Evolutionary conservation across 1,140 invertebrate genomes (phyloP).

Genomic region (Caenorhabditis elegans): DNA sequence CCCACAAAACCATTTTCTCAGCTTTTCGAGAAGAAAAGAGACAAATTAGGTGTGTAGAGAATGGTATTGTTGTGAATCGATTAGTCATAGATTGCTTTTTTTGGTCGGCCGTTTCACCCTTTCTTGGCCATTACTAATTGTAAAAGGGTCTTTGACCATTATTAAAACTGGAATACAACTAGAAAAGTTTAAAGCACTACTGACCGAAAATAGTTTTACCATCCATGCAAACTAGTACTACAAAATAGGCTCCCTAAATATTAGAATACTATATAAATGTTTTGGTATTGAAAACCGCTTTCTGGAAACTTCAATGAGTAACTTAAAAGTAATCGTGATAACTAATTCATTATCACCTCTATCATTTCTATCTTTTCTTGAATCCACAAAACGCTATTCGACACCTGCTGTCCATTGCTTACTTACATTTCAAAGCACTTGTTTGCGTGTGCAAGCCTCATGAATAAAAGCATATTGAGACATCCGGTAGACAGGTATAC

Average conservation of each 20-base stretch:
- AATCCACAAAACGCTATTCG: background rate
- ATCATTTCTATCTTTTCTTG: background rate
- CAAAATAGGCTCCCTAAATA: too few species aligned
- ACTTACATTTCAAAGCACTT: conserved; percentile 13
- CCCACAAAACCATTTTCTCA: conserved; percentile 28
- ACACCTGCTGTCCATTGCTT: background rate
- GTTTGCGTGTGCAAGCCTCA: conserved; percentile 7
- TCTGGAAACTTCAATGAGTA: background rate
- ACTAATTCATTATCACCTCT: conserved; percentile 7
- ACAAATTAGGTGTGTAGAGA: conserved; percentile 13
- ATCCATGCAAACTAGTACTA: too few species aligned
- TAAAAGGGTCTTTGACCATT: background rate
- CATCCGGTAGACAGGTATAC: conserved; percentile 29
- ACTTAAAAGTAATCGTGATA: background rate
- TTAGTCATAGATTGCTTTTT: conserved; percentile 30
- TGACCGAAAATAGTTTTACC: too few species aligned
- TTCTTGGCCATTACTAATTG: conserved; percentile 2
- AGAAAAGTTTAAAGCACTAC: too few species aligned
- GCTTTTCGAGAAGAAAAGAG: conserved; percentile 29
- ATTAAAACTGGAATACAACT: background rate
- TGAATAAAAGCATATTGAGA: conserved; percentile 27
- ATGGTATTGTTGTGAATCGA: conserved; percentile 18
- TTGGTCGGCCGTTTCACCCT: background rate
- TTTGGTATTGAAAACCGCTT: too few species aligned
- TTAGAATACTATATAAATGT: too few species aligned